A percentile compares a stretch with the other conserved stretches of the same genome.
Evolutionary conservation across 2,113 vertebrate species (phyloP).

Genomic region (Ahaetulla prasina): DNA sequence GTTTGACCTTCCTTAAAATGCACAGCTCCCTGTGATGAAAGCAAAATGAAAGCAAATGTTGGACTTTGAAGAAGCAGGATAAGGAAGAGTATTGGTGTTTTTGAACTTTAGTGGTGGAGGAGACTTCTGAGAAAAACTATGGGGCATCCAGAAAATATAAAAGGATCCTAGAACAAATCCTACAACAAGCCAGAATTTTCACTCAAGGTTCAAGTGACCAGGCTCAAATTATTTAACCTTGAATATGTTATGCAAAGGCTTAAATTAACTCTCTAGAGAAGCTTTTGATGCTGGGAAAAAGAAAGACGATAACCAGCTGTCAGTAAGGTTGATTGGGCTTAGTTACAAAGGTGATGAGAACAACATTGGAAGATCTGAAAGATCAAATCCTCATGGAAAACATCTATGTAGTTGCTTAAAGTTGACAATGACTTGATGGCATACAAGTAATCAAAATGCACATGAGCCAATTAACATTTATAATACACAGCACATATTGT

Average conservation of each 20-base stretch:
- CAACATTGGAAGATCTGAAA: background rate
- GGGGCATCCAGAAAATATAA: background rate
- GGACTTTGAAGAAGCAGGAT: background rate
- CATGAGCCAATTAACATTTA: background rate
- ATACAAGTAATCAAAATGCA: background rate
- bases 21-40: background rate
- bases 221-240: background rate
- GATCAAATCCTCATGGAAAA: background rate
- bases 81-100: no score
- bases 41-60: background rate
- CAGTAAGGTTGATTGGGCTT: background rate
- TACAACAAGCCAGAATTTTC: background rate
- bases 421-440: background rate
- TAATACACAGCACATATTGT: background rate
- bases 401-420: background rate
- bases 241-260: background rate
- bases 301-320: background rate
- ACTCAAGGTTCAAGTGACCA: background rate
- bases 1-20: slow-evolving; percentile 5
- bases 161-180: background rate
- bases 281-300: background rate
- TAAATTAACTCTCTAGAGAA: background rate
- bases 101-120: no score
- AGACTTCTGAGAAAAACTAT: background rate
- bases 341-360: background rate